A percentile compares a stretch with the other conserved stretches of the same genome.
Conservation (phyloP, 92 coral and sea anemone genomes). For the Pocillopora grandis region DNA sequence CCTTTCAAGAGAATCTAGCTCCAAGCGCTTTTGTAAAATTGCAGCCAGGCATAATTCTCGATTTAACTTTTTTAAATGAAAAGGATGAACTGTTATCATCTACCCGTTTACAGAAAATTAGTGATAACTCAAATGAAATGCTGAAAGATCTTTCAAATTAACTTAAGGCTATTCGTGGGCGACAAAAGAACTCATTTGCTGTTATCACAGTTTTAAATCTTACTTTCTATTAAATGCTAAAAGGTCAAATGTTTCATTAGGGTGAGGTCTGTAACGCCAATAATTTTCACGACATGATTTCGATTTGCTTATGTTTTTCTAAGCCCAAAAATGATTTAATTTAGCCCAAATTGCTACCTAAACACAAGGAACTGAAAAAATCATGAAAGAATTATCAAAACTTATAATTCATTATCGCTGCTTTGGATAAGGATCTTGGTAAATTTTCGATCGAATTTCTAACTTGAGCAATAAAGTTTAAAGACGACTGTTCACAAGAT, state of each 20-base stretch:
- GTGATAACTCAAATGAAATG: constrained; percentile 6
- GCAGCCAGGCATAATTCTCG: not conserved
- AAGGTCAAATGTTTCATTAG: constrained; percentile 40
- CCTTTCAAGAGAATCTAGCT: too few species aligned
- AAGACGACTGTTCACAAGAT: not conserved
- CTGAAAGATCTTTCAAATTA: constrained; percentile 1
- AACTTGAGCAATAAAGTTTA: not conserved
- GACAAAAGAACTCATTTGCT: constrained; percentile 16
- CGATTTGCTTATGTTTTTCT: not conserved
- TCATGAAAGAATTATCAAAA: not conserved
- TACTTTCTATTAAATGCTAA: not conserved
- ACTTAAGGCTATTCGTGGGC: not conserved
- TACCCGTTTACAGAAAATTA: constrained; percentile 6
- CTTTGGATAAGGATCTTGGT: not conserved
- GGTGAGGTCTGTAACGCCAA: constrained; percentile 36
- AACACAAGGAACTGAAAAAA: not conserved
- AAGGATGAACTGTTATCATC: not conserved
- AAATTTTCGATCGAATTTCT: not conserved
- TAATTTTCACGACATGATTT: not conserved
- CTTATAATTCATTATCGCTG: not conserved
- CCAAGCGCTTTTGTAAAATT: not conserved
- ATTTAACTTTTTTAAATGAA: not conserved
- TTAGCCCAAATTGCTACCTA: not conserved
- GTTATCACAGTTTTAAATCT: constrained; percentile 5
- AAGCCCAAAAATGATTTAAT: not conserved